A percentile compares a stretch with the other conserved stretches of the same genome.
Conservation (phyloP, 2,797 vertebrate species). For the Lates japonicus region DNA sequence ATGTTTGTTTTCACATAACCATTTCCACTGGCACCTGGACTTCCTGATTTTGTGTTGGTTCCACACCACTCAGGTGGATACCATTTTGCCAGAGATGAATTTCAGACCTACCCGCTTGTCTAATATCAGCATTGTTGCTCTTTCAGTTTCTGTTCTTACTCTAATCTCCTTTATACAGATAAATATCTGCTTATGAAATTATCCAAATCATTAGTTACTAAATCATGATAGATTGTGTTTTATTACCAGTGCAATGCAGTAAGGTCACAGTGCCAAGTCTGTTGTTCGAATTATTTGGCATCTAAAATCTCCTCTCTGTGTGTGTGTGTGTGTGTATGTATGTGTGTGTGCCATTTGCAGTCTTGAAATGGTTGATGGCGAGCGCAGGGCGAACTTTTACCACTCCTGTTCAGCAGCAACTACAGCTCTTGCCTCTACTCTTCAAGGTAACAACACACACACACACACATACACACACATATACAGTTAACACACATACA, state of each 20-base stretch:
- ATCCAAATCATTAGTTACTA: slow-evolving; percentile 71
- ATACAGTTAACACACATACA: no score
- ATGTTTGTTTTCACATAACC: not conserved
- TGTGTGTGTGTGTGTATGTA: slow-evolving; percentile 33
- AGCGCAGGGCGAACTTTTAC: slow-evolving; percentile 96
- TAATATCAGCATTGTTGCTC: slow-evolving; percentile 30
- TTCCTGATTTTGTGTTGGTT: no score
- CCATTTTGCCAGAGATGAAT: slow-evolving; percentile 21
- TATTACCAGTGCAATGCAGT: slow-evolving; percentile 53
- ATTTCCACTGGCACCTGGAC: no score
- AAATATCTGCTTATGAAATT: slow-evolving; percentile 70
- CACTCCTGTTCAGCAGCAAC: slow-evolving; percentile 93
- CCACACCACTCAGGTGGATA: not conserved
- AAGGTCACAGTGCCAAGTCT: slow-evolving; percentile 61
- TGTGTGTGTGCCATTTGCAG: slow-evolving; percentile 75
- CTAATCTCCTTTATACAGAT: slow-evolving; percentile 63
- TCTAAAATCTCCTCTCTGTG: slow-evolving; percentile 27
- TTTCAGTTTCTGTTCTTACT: slow-evolving; percentile 29
- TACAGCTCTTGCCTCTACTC: slow-evolving; percentile 95
- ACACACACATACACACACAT: slow-evolving; percentile 43
- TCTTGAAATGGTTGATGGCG: slow-evolving; percentile 98
- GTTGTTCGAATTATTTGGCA: slow-evolving; percentile 65
- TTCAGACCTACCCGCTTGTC: slow-evolving; percentile 31
- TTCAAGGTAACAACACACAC: slow-evolving; percentile 90
- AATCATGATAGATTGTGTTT: slow-evolving; percentile 73